phyloP scores from a whole-genome alignment of 2,888 invertebrate genomes.

The Agrochola macilenta region DNA sequence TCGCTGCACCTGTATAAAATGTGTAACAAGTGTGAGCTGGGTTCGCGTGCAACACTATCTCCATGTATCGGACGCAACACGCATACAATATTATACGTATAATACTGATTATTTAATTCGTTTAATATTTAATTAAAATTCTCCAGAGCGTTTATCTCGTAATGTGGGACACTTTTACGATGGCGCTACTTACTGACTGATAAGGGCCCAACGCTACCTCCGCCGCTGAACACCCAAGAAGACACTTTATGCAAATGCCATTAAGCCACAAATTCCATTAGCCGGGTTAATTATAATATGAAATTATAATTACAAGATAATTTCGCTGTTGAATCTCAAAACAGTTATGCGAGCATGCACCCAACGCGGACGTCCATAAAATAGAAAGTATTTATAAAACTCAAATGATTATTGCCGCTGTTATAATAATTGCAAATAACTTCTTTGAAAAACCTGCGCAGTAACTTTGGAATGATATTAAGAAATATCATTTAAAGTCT shows the following conservation, averaged over 20 bases:
- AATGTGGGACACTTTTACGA: slow-evolving; percentile 91
- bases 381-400: slow-evolving; percentile 83
- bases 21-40: slow-evolving; percentile 77
- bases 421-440: slow-evolving; percentile 74
- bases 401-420: slow-evolving; percentile 77
- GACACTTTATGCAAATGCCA: slow-evolving; percentile 84
- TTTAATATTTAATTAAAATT: slow-evolving; percentile 91
- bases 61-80: slow-evolving; percentile 82
- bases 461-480: slow-evolving; percentile 88
- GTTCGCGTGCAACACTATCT: slow-evolving; percentile 84
- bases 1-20: slow-evolving; percentile 68
- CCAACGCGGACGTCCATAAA: slow-evolving; percentile 82
- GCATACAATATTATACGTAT: slow-evolving; percentile 88
- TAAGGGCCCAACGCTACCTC: slow-evolving; percentile 83
- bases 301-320: slow-evolving; percentile 90
- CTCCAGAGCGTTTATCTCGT: slow-evolving; percentile 89
- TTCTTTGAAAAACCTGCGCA: slow-evolving; percentile 71
- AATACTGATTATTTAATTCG: slow-evolving; percentile 91
- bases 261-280: slow-evolving; percentile 86
- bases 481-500: slow-evolving; percentile 87
- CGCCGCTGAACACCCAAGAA: slow-evolving; percentile 82
- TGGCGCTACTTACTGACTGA: slow-evolving; percentile 89
- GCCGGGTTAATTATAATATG: slow-evolving; percentile 84
- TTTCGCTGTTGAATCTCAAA: slow-evolving; percentile 86
- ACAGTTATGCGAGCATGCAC: slow-evolving; percentile 85